phyloP scores from a whole-genome alignment of 2,888 invertebrate genomes.

The Lottia gigantea region DNA sequence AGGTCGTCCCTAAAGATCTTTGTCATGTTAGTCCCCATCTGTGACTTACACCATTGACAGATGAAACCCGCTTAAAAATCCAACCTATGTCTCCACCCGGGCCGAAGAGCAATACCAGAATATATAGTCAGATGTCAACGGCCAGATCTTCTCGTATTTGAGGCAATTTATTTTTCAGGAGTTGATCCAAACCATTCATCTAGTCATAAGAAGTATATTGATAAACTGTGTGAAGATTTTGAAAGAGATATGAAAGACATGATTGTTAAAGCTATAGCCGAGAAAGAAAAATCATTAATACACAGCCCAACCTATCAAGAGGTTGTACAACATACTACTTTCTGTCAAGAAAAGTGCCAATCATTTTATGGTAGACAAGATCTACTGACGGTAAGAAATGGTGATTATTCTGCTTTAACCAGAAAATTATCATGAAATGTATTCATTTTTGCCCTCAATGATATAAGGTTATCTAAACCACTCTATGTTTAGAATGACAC shows the following conservation, averaged over 20 bases:
- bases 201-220: slow-evolving; percentile 77
- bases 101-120: too few relatives aligned
- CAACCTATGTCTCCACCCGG: too few relatives aligned
- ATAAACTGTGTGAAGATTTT: slow-evolving; percentile 76
- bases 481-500: too few relatives aligned
- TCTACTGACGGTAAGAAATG: slow-evolving; percentile 71
- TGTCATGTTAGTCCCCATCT: too few relatives aligned
- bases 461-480: too few relatives aligned
- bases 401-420: background rate
- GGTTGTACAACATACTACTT: slow-evolving; percentile 78
- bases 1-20: too few relatives aligned
- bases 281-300: slow-evolving; percentile 70
- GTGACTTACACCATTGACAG: too few relatives aligned
- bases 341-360: slow-evolving; percentile 79
- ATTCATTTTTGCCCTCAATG: too few relatives aligned
- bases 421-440: background rate
- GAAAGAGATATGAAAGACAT: slow-evolving; percentile 77
- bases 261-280: slow-evolving; percentile 72
- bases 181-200: slow-evolving; percentile 69
- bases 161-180: slow-evolving; percentile 54
- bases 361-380: slow-evolving; percentile 79
- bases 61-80: too few relatives aligned
- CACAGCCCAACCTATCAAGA: slow-evolving; percentile 75
- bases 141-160: background rate
- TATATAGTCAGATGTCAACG: background rate